Conservation (phyloP, 2,888 invertebrate genomes). For the Epistrophe grossulariae region DNA sequence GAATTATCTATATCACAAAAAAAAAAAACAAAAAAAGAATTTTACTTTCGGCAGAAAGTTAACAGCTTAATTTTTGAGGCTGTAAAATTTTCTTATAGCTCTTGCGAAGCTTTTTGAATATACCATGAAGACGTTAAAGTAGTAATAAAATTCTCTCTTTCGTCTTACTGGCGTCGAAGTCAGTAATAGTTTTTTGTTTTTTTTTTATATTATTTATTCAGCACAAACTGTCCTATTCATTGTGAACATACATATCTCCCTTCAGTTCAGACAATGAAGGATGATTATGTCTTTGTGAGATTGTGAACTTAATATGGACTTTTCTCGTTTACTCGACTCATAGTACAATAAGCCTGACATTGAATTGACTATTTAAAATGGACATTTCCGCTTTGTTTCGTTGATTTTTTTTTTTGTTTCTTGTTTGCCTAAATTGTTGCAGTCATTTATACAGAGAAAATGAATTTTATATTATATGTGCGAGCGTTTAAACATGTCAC, state of each 20-base stretch:
- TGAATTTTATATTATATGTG: background rate
- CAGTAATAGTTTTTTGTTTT: conserved; percentile 29
- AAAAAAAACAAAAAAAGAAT: conserved; percentile 33
- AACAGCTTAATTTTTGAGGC: conserved; percentile 41
- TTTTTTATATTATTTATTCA: conserved; percentile 51
- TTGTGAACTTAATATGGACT: conserved; percentile 18
- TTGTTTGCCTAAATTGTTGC: conserved; percentile 18
- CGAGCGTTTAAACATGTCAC: conserved; percentile 14
- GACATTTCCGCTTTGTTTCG: conserved; percentile 43
- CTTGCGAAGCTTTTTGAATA: conserved; percentile 28
- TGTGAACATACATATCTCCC: background rate
- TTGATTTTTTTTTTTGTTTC: background rate
- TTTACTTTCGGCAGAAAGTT: conserved; percentile 34
- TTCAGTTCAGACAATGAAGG: conserved; percentile 8
- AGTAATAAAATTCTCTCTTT: conserved; percentile 44
- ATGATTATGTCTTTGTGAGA: background rate
- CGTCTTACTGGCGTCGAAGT: conserved; percentile 41
- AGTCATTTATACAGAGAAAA: conserved; percentile 12
- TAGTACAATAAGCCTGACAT: conserved; percentile 20
- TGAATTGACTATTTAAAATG: conserved; percentile 35
- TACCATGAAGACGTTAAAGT: conserved; percentile 25
- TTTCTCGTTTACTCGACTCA: background rate
- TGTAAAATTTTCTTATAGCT: conserved; percentile 23
- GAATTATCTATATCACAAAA: background rate
- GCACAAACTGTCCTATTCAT: conserved; percentile 13